Evolutionary conservation across 2,888 invertebrate genomes (phyloP), one percentile per base, ranked within the genome.

Genomic region (Andrena haemorrhoa): DNA sequence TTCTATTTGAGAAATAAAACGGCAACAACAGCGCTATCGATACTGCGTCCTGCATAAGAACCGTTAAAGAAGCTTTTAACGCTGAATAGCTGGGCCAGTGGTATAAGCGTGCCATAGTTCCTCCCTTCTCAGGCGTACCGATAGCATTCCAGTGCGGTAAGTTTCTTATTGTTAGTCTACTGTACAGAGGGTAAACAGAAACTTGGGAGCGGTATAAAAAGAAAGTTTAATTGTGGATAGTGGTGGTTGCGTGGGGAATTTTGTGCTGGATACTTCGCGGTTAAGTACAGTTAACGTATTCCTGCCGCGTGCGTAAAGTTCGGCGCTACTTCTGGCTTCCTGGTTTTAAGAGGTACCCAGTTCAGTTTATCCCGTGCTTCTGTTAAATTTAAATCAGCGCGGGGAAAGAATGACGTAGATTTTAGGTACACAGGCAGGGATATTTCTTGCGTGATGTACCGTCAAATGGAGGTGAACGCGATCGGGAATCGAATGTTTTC

Each of bases 21-120:
- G n/a, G 16, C 10, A 66, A 68, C 51, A 71, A 71, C 51, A 41
- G 49, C 47, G 33, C 35, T 58, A 82, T 82, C 75, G 75, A 82
- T 71, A 51, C 53, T 26, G 6, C 31, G 33, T 7, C 6, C 10
- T 20, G 61, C 53, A 53, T 7, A 68, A 41, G 51, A 8, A 47
- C 31, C 58, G 65, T 56, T 74, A 41, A 58, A 68, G 61, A 58
- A 71, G 35, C 71, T 80, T 66, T 68, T 49, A 70, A 68, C 65
- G 10, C 29, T 74, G 70, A 70, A 66, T 23, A 20, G 23, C 51
- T 47, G 20, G 5, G 0, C 12, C 4, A 10, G 31, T 33, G n/a
- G 26, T 35, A 58, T 35, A 23, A 60, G 51, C 10, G 20, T 33
- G 16, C 16, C 8, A 4, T 47, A 26, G 49, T 49, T 56, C 12